Evolutionary conservation across 2,888 invertebrate species (phyloP).

Genomic region (Orgyia antiqua): DNA sequence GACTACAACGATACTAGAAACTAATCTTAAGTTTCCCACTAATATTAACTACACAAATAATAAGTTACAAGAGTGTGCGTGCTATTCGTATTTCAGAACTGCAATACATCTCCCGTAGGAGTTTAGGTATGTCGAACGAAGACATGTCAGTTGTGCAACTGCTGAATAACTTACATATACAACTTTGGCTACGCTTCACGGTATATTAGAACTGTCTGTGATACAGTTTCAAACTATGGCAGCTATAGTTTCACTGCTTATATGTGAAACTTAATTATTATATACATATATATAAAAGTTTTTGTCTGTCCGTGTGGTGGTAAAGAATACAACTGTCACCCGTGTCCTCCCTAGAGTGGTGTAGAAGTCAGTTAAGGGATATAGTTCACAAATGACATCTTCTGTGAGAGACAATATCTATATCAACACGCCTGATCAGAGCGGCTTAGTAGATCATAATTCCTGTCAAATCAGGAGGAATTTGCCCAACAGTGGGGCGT

Average conservation of each 20-base stretch:
- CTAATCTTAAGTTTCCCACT: not conserved
- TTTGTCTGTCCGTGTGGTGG: not conserved
- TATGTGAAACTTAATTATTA: not conserved
- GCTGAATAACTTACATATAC: conserved; percentile 23
- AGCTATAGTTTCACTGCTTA: not conserved
- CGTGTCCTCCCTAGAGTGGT: too few species aligned
- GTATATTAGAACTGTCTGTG: conserved; percentile 21
- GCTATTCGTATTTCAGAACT: conserved; percentile 15
- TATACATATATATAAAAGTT: too few species aligned
- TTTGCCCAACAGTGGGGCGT: too few species aligned
- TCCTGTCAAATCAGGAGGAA: too few species aligned
- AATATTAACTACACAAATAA: conserved; percentile 4
- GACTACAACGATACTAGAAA: too few species aligned
- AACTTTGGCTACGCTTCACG: conserved; percentile 19
- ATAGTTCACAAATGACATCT: too few species aligned
- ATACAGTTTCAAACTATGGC: conserved; percentile 21
- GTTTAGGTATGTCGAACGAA: conserved; percentile 17
- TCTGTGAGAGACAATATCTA: too few species aligned
- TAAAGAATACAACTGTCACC: too few species aligned
- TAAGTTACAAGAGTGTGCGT: conserved; percentile 1
- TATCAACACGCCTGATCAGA: too few species aligned
- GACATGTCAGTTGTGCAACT: conserved; percentile 18
- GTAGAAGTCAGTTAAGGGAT: too few species aligned
- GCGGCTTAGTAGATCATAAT: too few species aligned
- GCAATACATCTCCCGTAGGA: conserved; percentile 10